Evolutionary conservation across 2,888 invertebrate genomes (phyloP), one percentile per base, ranked within the genome.

Genomic region (Teleiodes luculella): DNA sequence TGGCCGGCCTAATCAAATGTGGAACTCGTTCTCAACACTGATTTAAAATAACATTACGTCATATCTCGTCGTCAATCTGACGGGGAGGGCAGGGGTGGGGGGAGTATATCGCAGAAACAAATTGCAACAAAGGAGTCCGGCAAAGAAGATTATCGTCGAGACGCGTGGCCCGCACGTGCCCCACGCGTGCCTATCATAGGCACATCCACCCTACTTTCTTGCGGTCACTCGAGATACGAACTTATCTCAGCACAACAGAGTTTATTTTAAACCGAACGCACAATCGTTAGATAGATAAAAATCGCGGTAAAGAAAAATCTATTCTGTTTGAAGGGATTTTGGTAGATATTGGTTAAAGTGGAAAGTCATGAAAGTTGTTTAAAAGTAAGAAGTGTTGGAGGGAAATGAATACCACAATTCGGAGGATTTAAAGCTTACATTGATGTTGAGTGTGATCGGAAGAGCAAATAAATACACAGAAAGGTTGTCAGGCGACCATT

Each of bases 331-430:
- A 39, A 47, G 13, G n/a, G 2, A 0, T 24, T 60, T 71, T 64
- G 66, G 63, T 62, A 10, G 52, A 59, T 60, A 68, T 75, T 74
- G 20, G 54, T 30, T 7, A 63, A 54, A 47, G 54, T 13, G 5
- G 45, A 48, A 53, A 54, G 31, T 55, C 47, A 55, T 58, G 60
- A 78, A 76, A 71, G 74, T 83, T 76, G 73, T 64, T 80, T 76
- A 78, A 81, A 83, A 83, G 67, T 80, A 84, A 85, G 86, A 86
- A 85, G 87, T 86, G 88, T 88, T 75, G 76, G 86, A 87, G 86
- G 75, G 86, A 87, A 89, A 89, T 86, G 81, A 87, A 88, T 89
- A 88, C 88, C 87, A 80, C 88, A 88, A 87, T 86, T 86, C 80
- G 74, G 74, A 75, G 85, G 87, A 87, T 87, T 88, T 86, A 86